phyloP scores from a whole-genome alignment of 2,797 vertebrate genomes.

The Lateolabrax maculatus region DNA sequence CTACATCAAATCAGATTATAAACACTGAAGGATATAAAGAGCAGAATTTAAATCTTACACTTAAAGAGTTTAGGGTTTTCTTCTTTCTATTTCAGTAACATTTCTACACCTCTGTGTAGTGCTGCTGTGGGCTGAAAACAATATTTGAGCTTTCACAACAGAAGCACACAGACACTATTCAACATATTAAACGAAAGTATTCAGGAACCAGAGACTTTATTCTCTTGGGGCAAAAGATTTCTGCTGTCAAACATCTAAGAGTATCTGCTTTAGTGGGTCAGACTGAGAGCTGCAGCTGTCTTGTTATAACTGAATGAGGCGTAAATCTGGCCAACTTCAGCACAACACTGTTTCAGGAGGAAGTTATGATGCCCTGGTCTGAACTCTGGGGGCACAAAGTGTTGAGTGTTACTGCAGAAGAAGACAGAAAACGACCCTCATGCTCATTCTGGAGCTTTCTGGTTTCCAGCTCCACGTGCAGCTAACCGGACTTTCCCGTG shows the following conservation, averaged over 20 bases:
- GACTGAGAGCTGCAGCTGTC: neutral
- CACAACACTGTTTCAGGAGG: neutral
- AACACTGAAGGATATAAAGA: neutral
- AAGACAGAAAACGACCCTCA: neutral
- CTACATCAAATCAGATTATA: neutral
- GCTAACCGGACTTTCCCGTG: neutral
- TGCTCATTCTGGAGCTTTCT: neutral
- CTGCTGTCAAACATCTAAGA: neutral
- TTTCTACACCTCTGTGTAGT: too few relatives aligned
- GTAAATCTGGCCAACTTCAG: neutral
- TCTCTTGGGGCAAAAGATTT: too few relatives aligned
- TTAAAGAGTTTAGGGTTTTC: too few relatives aligned
- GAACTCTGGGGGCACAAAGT: neutral
- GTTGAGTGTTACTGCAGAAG: neutral
- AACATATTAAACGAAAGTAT: neutral
- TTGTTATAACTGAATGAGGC: neutral
- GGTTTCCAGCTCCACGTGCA: slow-evolving; percentile 45
- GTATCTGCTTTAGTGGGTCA: neutral
- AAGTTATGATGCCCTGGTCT: neutral
- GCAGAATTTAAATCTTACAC: neutral
- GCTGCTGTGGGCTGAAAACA: too few relatives aligned
- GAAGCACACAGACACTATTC: neutral
- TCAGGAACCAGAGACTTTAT: neutral
- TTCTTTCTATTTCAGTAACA: neutral
- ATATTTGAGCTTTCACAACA: too few relatives aligned